Conservation (phyloP, 2,113 vertebrate genomes). For the Seriola quinqueradiata region DNA sequence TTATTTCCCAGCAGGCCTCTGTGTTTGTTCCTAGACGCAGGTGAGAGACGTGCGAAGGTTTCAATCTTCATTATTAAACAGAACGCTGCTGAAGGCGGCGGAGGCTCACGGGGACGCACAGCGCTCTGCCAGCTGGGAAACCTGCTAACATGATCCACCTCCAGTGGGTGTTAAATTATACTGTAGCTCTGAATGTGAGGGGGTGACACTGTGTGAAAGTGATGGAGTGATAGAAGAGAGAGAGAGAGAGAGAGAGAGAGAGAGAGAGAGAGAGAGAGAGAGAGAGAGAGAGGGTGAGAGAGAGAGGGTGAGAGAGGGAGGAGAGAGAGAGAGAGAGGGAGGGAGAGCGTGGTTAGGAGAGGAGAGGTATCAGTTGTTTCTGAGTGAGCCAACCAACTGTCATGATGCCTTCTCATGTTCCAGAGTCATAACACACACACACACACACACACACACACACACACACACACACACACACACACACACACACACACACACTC, state of each 20-base stretch:
- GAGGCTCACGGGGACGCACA: neutral
- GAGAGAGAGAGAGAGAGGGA: neutral
- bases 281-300: too few relatives aligned
- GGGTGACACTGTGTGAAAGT: conserved; percentile 16
- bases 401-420: conserved; percentile 16
- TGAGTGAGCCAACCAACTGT: conserved; percentile 28
- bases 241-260: neutral
- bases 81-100: neutral
- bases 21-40: neutral
- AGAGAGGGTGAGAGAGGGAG: neutral
- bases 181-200: neutral
- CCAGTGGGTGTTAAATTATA: conserved; percentile 28
- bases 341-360: neutral
- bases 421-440: conserved; percentile 2
- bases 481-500: conserved; percentile 3
- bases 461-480: conserved; percentile 1
- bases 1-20: neutral
- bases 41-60: neutral
- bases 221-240: neutral
- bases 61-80: neutral
- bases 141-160: conserved; percentile 21
- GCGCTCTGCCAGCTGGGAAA: neutral
- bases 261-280: neutral
- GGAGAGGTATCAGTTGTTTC: conserved; percentile 22
- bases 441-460: conserved; percentile 20